A percentile compares a stretch with the other conserved stretches of the same genome.
phyloP scores from a whole-genome alignment of 2,797 vertebrate genomes.

The Orestias chungarensis region DNA sequence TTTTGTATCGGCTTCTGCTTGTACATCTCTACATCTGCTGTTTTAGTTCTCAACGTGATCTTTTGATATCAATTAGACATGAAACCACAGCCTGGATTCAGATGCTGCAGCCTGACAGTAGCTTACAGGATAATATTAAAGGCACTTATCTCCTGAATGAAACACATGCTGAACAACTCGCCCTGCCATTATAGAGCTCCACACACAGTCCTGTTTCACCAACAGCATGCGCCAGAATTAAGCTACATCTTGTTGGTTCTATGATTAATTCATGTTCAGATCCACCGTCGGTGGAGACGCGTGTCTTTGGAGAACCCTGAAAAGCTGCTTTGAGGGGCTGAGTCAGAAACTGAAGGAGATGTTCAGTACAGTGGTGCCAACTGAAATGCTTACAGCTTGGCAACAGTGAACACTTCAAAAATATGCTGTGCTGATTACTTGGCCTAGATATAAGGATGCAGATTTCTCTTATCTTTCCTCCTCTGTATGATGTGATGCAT shows the following conservation, averaged over 20 bases:
- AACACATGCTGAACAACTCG: constrained; percentile 25
- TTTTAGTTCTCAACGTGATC: neutral
- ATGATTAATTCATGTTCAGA: constrained; percentile 67
- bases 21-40: neutral
- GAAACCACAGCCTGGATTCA: constrained; percentile 8
- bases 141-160: constrained; percentile 33
- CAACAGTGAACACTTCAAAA: constrained; percentile 52
- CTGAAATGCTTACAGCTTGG: constrained; percentile 47
- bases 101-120: constrained; percentile 11
- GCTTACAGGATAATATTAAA: constrained; percentile 25
- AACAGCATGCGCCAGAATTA: constrained; percentile 49
- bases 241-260: constrained; percentile 66
- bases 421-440: constrained; percentile 70
- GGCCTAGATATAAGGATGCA: constrained; percentile 75
- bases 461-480: constrained; percentile 67
- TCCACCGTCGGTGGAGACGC: constrained; percentile 56
- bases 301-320: constrained; percentile 46
- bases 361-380: constrained; percentile 16
- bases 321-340: constrained; percentile 32
- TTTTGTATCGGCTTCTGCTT: too few relatives aligned
- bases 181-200: constrained; percentile 28
- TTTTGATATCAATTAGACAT: constrained; percentile 5
- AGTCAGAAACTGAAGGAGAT: constrained; percentile 41
- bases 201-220: constrained; percentile 25
- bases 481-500: constrained; percentile 54